Percentiles rank a stretch among this genome's conserved stretches.
Conservation (phyloP, 2,113 vertebrate species). For the Mirounga angustirostris region DNA sequence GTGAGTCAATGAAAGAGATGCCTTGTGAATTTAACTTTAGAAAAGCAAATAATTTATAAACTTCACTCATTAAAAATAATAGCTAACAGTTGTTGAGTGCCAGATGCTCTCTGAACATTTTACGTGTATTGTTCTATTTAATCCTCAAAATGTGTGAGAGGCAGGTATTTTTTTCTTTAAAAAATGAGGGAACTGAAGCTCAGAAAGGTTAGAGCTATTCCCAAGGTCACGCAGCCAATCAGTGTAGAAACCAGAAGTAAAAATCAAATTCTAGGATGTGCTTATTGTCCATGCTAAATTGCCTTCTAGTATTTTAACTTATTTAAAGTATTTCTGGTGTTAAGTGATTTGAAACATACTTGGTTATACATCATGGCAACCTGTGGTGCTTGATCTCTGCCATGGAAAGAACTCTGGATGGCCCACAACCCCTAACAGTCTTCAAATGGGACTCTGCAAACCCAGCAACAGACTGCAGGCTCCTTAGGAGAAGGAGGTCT, state of each 20-base stretch:
- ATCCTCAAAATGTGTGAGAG: background rate
- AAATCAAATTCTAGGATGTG: background rate
- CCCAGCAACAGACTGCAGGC: background rate
- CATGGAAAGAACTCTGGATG: background rate
- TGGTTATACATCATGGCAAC: background rate
- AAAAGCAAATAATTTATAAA: slow-evolving; percentile 47
- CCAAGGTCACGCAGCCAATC: background rate
- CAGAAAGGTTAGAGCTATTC: background rate
- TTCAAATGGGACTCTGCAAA: background rate
- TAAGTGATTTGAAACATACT: background rate
- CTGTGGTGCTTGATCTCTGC: background rate
- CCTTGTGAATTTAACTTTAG: slow-evolving; percentile 37
- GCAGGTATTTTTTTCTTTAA: background rate
- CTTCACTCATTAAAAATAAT: slow-evolving; percentile 20
- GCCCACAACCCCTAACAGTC: background rate
- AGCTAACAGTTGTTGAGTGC: background rate
- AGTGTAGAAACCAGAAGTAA: background rate
- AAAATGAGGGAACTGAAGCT: background rate
- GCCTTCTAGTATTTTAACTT: background rate
- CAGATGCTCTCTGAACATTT: background rate
- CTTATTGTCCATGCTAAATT: background rate
- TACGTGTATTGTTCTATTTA: background rate
- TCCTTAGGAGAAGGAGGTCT: background rate
- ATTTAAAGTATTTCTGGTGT: background rate
- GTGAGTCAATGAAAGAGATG: background rate